phyloP scores from a whole-genome alignment of 1,140 invertebrate genomes.

The Pogonus chalceus region DNA sequence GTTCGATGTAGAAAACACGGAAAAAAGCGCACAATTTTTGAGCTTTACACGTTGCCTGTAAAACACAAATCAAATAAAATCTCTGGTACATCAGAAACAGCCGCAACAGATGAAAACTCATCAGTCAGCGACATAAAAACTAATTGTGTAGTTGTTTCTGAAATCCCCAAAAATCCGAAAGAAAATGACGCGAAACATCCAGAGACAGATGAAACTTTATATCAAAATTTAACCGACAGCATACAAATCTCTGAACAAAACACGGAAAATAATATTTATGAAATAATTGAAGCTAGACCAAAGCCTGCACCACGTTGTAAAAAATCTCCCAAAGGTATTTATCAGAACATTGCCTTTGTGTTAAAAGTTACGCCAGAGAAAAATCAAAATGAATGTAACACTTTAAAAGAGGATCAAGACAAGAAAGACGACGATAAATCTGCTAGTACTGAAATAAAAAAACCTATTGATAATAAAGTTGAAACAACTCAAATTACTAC shows the following conservation, averaged over 20 bases:
- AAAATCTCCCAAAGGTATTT: slow-evolving; percentile 19
- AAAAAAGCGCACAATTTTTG: slow-evolving; percentile 29
- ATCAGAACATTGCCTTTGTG: slow-evolving; percentile 6
- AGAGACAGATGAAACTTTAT: slow-evolving; percentile 13
- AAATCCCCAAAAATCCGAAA: slow-evolving; percentile 17
- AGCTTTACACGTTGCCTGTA: background rate
- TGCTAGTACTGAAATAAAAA: too few species aligned
- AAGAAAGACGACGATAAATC: background rate
- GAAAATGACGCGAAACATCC: background rate
- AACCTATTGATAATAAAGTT: too few species aligned
- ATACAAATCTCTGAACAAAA: slow-evolving; percentile 31
- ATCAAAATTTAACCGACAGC: slow-evolving; percentile 27
- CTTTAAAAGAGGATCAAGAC: background rate
- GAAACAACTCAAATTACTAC: too few species aligned
- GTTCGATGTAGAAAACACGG: slow-evolving; percentile 33
- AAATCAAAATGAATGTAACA: background rate
- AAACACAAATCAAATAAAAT: background rate
- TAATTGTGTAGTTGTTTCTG: background rate
- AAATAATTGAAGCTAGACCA: slow-evolving; percentile 14
- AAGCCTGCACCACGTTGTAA: slow-evolving; percentile 30
- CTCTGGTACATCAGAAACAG: background rate
- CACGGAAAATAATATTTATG: slow-evolving; percentile 12
- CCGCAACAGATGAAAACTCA: background rate
- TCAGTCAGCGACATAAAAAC: background rate
- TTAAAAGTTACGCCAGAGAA: background rate